These are phyloP conservation scores for Zenarchopterus dispar DNA, from an alignment of 2,797 vertebrate genomes.

Conservation along the genomic window DNA sequence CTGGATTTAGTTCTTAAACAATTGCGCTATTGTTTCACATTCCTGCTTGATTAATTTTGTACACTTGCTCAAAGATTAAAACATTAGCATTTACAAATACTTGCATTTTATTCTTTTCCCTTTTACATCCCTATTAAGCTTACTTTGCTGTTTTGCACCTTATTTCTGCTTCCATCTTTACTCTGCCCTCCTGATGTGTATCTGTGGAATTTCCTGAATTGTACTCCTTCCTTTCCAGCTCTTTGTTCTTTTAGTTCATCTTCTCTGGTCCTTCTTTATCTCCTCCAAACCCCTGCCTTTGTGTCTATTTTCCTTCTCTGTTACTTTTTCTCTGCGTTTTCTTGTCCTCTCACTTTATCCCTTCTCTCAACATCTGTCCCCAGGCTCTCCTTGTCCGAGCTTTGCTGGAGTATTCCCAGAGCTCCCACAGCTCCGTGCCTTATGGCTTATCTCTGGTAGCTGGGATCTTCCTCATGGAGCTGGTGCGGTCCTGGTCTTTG, in stretches of 20 bases:
- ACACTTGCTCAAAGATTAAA: conserved; percentile 14
- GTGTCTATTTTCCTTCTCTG: not conserved
- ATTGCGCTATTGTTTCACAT: conserved; percentile 57
- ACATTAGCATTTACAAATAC: not conserved
- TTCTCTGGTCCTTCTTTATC: not conserved
- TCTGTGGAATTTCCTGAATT: not conserved
- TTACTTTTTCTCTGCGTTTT: not conserved
- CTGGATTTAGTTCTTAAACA: conserved; percentile 70
- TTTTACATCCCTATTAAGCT: too few species aligned
- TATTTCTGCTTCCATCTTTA: too few species aligned
- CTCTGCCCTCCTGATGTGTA: too few species aligned
- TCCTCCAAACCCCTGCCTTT: not conserved
- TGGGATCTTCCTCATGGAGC: conserved; percentile 82
- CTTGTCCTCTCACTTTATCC: not conserved
- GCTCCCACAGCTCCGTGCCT: conserved; percentile 56
- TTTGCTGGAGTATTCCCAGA: conserved; percentile 85
- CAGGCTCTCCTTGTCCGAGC: conserved; percentile 84
- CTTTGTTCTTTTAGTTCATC: not conserved
- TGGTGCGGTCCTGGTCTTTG: conserved; percentile 85
- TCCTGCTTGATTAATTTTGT: conserved; percentile 34
- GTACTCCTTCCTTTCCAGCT: not conserved
- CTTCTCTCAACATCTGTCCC: conserved; percentile 8
- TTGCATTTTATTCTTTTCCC: too few species aligned
- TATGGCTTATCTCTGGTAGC: conserved; percentile 81
- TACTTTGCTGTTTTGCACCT: too few species aligned